Evolutionary conservation across 2,888 invertebrate species (phyloP).

Genomic region (Hyalella azteca): DNA sequence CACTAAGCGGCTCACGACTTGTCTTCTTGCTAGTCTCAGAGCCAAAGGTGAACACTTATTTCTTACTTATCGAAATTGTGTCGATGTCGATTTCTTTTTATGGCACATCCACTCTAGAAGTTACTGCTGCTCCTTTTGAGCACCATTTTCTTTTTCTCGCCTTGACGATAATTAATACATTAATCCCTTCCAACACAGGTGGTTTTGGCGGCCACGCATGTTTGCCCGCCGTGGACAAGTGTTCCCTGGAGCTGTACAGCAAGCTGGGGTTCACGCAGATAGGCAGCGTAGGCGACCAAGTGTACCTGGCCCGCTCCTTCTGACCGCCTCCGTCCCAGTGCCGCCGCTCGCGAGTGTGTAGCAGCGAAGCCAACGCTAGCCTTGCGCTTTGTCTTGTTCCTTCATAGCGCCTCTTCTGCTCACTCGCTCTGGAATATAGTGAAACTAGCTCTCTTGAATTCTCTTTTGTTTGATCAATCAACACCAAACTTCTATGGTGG

Average conservation of each 20-base stretch:
- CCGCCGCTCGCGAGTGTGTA: neutral
- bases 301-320: conserved; percentile 30
- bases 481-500: no score
- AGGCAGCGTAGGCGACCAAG: neutral
- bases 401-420: neutral
- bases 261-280: conserved; percentile 50
- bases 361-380: neutral
- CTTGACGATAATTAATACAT: neutral
- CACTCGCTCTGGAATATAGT: neutral
- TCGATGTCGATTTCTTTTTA: no score
- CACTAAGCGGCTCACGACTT: conserved; percentile 48
- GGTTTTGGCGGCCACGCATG: conserved; percentile 50
- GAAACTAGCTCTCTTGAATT: no score
- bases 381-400: neutral
- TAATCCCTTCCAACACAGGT: conserved; percentile 42
- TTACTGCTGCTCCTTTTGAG: no score
- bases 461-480: no score
- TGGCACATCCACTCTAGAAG: no score
- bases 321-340: conserved; percentile 20
- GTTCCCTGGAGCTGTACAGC: conserved; percentile 48
- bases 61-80: no score
- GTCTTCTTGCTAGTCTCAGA: conserved; percentile 50
- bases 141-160: no score
- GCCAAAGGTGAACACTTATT: conserved; percentile 45
- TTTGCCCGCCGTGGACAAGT: conserved; percentile 52